Percentiles rank a stretch among this genome's conserved stretches.
These are phyloP conservation scores for Lamellibrachia luymesi DNA, from an alignment of 1,140 invertebrate genomes.

Conservation along the genomic window DNA sequence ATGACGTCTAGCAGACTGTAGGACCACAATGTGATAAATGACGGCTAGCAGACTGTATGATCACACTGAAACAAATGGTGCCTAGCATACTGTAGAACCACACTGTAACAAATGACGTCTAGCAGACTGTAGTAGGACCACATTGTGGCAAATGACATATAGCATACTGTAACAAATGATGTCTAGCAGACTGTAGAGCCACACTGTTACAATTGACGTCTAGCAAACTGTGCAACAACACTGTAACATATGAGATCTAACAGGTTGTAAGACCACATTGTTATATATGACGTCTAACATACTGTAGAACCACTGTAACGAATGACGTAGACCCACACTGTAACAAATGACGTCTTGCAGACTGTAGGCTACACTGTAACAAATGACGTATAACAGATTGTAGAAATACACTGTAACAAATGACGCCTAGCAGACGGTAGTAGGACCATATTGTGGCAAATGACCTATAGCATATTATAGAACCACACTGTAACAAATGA, in stretches of 20 bases:
- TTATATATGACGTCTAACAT: no score
- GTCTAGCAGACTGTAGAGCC: neutral
- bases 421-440: no score
- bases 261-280: no score
- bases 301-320: no score
- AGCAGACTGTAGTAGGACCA: neutral
- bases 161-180: no score
- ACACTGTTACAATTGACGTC: neutral
- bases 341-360: neutral
- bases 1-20: no score
- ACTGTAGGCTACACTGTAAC: neutral
- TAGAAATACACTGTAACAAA: no score
- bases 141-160: neutral
- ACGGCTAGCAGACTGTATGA: neutral
- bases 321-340: neutral
- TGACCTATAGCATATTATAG: no score
- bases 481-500: no score
- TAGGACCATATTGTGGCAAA: no score
- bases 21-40: no score
- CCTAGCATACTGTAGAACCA: slow-evolving; percentile 25
- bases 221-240: neutral
- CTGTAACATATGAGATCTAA: neutral
- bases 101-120: slow-evolving; percentile 22
- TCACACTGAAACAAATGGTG: neutral
- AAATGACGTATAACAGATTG: neutral